phyloP scores from a whole-genome alignment of 2,888 invertebrate species.

The Pristionchus arcanus region DNA sequence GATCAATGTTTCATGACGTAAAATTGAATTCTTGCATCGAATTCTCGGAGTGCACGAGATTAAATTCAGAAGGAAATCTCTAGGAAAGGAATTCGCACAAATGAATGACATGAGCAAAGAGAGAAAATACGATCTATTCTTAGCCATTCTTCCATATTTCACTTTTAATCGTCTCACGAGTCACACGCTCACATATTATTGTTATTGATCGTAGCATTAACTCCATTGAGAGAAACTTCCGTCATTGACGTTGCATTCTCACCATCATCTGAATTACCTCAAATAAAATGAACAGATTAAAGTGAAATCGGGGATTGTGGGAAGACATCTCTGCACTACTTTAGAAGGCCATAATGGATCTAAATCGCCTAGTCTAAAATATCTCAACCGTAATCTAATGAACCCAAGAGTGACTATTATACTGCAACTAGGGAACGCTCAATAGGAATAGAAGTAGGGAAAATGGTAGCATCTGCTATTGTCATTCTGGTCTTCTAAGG shows the following conservation, averaged over 20 bases:
- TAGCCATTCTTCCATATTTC: not conserved
- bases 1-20: not conserved
- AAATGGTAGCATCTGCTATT: too few relatives aligned
- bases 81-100: not conserved
- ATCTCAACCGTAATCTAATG: too few relatives aligned
- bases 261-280: not conserved
- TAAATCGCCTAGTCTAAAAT: too few relatives aligned
- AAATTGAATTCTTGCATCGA: not conserved
- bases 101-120: not conserved
- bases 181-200: constrained; percentile 9
- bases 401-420: too few relatives aligned
- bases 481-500: too few relatives aligned
- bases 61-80: not conserved
- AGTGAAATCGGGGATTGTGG: not conserved
- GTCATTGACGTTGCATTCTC: constrained; percentile 22
- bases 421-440: too few relatives aligned
- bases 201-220: not conserved
- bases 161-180: not conserved
- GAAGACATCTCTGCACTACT: too few relatives aligned
- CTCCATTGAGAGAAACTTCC: constrained; percentile 7
- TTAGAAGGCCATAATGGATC: too few relatives aligned
- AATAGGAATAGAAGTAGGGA: too few relatives aligned
- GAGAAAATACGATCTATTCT: not conserved
- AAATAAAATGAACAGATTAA: not conserved
- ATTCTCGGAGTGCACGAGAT: not conserved